Percentiles rank a stretch among this genome's conserved stretches.
Conservation (phyloP, 92 coral and sea anemone species). For the Epizoanthus scotinus region DNA sequence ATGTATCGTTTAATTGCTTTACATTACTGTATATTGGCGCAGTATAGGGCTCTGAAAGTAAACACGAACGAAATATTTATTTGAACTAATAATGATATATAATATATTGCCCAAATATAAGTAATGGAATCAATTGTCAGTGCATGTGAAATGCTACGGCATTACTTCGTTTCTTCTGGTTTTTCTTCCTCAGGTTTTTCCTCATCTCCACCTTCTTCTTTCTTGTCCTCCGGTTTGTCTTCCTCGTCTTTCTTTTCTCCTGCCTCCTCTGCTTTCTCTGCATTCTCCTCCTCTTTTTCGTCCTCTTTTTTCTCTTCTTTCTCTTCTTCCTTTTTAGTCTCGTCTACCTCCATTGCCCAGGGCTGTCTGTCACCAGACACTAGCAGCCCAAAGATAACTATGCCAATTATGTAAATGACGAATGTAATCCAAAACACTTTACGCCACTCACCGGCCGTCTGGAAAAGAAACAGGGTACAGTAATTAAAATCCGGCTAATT, state of each 20-base stretch:
- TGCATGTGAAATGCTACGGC: too few species aligned
- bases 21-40: too few species aligned
- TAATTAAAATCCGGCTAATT: too few species aligned
- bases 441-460: slow-evolving; percentile 99
- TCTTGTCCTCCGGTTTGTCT: slow-evolving; percentile 47
- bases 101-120: too few species aligned
- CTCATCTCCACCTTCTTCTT: slow-evolving; percentile 35
- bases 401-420: slow-evolving; percentile 83
- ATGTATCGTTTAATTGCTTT: too few species aligned
- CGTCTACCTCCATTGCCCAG: slow-evolving; percentile 83
- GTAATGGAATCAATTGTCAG: too few species aligned
- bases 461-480: background rate
- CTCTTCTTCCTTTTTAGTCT: slow-evolving; percentile 51
- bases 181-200: background rate
- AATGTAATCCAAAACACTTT: slow-evolving; percentile 97
- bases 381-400: slow-evolving; percentile 81
- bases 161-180: slow-evolving; percentile 15
- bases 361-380: slow-evolving; percentile 92
- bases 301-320: slow-evolving; percentile 56
- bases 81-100: too few species aligned
- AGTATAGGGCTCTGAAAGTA: too few species aligned
- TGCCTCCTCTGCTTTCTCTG: slow-evolving; percentile 43
- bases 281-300: slow-evolving; percentile 30
- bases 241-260: slow-evolving; percentile 51
- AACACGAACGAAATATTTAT: too few species aligned